These are phyloP conservation scores for Pristionchus maxplancki DNA, from an alignment of 2,888 invertebrate species.

Conservation along the genomic window DNA sequence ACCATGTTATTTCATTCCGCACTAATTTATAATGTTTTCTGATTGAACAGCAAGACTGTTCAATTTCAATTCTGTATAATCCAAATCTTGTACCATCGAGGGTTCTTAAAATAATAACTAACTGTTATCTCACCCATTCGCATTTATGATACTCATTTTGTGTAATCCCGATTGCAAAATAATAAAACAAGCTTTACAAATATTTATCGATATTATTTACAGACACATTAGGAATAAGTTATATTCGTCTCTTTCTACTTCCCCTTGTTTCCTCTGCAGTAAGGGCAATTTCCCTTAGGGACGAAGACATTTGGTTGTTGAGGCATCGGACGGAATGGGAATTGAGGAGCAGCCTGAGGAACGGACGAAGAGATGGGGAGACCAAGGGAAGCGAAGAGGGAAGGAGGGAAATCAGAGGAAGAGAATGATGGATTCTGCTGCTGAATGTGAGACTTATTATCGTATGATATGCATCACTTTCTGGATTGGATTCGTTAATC, in stretches of 20 bases:
- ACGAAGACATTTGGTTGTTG: constrained; percentile 46
- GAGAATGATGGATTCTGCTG: background rate
- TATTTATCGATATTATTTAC: constrained; percentile 21
- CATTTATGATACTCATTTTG: constrained; percentile 19
- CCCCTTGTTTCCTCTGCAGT: constrained; percentile 49
- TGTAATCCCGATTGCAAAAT: background rate
- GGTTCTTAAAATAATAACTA: constrained; percentile 11
- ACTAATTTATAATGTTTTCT: background rate
- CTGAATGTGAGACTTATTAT: background rate
- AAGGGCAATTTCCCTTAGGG: constrained; percentile 47
- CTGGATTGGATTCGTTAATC: background rate
- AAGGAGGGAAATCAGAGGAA: constrained; percentile 43
- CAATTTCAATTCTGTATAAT: background rate
- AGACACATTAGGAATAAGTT: constrained; percentile 33
- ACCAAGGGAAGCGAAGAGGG: constrained; percentile 43
- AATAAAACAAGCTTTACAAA: background rate
- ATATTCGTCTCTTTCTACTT: background rate
- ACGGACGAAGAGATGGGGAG: background rate
- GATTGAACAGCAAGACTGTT: background rate
- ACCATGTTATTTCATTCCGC: background rate
- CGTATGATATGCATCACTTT: too few species aligned
- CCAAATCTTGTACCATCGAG: background rate
- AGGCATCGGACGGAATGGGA: background rate
- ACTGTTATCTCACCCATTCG: background rate
- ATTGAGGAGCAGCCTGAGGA: constrained; percentile 41